Base-by-base conservation (phyloP, 2,113 vertebrate species). In the Sakesphorus luctuosus region DNA sequence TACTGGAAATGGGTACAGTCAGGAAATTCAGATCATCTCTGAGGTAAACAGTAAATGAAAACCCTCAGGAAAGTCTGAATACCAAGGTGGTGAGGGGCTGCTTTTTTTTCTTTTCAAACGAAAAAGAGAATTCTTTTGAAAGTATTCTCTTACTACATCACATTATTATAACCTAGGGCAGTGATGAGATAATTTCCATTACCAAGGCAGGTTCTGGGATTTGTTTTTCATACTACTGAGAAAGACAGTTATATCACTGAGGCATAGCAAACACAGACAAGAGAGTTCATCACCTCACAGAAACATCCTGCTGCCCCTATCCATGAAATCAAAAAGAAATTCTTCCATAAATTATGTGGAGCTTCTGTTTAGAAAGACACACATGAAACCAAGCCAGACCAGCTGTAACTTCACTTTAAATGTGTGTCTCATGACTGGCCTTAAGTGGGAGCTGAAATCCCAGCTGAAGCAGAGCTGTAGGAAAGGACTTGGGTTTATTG, bases 1-100 rank as follows among this genome's bases (percentile, higher is more conserved):
- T 92, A 83, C 84, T 97, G 88, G 78, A 94, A 77, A 92, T 61
- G 44, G 47, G 87, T 58, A 79, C 35, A 93, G 50, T n/a, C 83
- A 91, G 68, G 86, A 97, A 97, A 96, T 75, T 63, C 12, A 0
- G 93, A 84, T 90, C 69, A 96, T 93, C 95, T 90, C 53, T 95
- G 84, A 96, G 72, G 82, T 86, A 97, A 96, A 94, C 18, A 93
- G 44, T 17, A 61, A 90, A 79, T 43, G 63, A 96, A 97, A 97
- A 78, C 43, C n/a, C 69, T 93, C 79, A 63, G 84, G 77, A 94
- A 98, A 96, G 65, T 91, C 85, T 90, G 84, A 92, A 94, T 93
- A 65, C 68, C 80, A 75, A 52, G 17, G 56, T 71, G 47, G 13
- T n/a, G 69, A 85, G 53, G 74, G 66, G 44, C 21, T 47, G 20